Evolutionary conservation across 1,140 invertebrate species (phyloP).

Genomic region (Phocides pigmalion): DNA sequence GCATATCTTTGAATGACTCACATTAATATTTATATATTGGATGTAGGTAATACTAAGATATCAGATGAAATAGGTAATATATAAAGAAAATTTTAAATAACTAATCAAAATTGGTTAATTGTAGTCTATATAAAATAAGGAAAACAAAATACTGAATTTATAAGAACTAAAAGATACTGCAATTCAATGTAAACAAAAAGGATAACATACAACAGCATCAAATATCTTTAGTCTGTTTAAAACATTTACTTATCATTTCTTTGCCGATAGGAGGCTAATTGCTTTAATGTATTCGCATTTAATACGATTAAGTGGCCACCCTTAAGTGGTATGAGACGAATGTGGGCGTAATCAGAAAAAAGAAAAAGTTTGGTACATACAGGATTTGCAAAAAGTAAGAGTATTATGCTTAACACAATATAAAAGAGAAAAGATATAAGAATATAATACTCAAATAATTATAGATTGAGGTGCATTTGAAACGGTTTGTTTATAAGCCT

Average conservation of each 20-base stretch:
- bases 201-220: constrained; percentile 21
- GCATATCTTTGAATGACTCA: background rate
- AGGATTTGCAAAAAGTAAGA: constrained; percentile 21
- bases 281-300: constrained; percentile 45
- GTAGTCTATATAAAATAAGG: background rate
- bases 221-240: constrained; percentile 29
- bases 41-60: too few relatives aligned
- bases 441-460: too few relatives aligned
- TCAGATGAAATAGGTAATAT: too few relatives aligned
- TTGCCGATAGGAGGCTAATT: constrained; percentile 42
- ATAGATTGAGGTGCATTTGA: too few relatives aligned
- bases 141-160: background rate
- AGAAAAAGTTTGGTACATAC: background rate
- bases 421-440: background rate
- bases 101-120: too few relatives aligned
- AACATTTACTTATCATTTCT: constrained; percentile 40
- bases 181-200: constrained; percentile 21
- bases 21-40: too few relatives aligned
- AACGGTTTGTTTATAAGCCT: too few relatives aligned
- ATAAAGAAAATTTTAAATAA: too few relatives aligned
- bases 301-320: constrained; percentile 35
- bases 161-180: background rate
- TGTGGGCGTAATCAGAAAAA: constrained; percentile 35
- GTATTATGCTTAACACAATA: background rate
- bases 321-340: constrained; percentile 35